phyloP scores from a whole-genome alignment of 2,888 invertebrate genomes.

The Galerucella nymphaeae region DNA sequence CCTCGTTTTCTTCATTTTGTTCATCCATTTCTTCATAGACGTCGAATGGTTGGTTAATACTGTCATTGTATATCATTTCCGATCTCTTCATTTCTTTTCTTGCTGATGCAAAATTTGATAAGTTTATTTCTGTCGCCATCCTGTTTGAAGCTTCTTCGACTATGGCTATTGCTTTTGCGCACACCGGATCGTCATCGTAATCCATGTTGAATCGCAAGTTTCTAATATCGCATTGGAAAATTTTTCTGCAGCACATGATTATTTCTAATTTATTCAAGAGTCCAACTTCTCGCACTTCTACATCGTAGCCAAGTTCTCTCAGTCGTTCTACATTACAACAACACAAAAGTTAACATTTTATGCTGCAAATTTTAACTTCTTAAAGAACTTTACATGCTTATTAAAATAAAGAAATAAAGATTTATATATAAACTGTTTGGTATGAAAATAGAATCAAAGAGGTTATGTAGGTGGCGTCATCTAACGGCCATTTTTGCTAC shows the following conservation, averaged over 20 bases:
- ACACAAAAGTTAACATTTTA: neutral
- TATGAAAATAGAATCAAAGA: no score
- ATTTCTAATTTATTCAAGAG: constrained; percentile 56
- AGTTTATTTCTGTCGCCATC: constrained; percentile 46
- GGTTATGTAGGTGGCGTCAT: no score
- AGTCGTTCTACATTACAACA: constrained; percentile 31
- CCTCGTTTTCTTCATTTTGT: no score
- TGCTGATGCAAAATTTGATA: constrained; percentile 39
- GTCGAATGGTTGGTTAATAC: neutral
- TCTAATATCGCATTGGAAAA: constrained; percentile 58
- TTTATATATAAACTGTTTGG: no score
- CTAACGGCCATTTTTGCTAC: no score
- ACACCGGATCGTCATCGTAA: constrained; percentile 55
- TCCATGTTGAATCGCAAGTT: constrained; percentile 58
- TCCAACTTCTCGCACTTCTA: constrained; percentile 55
- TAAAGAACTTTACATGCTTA: no score
- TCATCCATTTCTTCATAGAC: no score
- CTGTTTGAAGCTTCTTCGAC: constrained; percentile 54
- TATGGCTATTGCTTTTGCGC: constrained; percentile 50
- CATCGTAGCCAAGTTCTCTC: constrained; percentile 49
- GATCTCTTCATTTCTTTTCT: constrained; percentile 29
- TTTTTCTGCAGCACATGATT: constrained; percentile 53
- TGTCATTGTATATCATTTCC: neutral
- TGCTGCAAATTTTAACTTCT: no score
- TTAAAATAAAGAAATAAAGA: no score